Percentiles rank a stretch among this genome's conserved stretches.
These are phyloP conservation scores for Stomorhina lunata DNA, from an alignment of 2,888 invertebrate genomes.

Conservation along the genomic window DNA sequence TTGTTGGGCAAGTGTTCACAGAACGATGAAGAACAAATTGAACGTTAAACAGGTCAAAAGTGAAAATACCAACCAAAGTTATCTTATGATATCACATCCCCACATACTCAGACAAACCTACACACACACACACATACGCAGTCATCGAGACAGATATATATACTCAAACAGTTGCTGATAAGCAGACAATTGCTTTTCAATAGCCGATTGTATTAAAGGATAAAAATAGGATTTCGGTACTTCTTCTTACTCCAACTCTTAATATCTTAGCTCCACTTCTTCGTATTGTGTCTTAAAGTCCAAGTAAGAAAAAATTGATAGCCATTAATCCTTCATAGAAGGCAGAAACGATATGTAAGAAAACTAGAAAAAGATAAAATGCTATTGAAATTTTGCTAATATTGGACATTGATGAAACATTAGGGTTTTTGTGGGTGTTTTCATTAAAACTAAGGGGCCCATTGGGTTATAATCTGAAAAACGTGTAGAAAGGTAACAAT, in stretches of 20 bases:
- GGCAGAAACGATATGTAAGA: not conserved
- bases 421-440: not conserved
- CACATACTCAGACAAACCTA: constrained; percentile 7
- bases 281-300: constrained; percentile 30
- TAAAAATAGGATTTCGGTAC: constrained; percentile 47
- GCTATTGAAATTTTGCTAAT: constrained; percentile 34
- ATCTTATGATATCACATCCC: constrained; percentile 42
- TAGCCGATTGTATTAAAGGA: constrained; percentile 58
- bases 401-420: not conserved
- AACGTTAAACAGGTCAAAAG: constrained; percentile 64
- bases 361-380: constrained; percentile 15
- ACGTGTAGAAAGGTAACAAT: too few relatives aligned
- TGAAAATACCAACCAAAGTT: constrained; percentile 53
- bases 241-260: not conserved
- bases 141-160: too few relatives aligned
- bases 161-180: constrained; percentile 47
- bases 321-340: constrained; percentile 51
- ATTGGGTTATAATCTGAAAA: not conserved
- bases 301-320: constrained; percentile 55
- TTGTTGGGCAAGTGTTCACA: not conserved
- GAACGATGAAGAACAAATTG: constrained; percentile 53
- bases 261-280: not conserved
- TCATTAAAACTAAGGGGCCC: not conserved
- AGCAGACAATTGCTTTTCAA: constrained; percentile 51
- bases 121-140: too few relatives aligned